phyloP scores from a whole-genome alignment of 1,140 invertebrate species.

The Phenacoccus solenopsis region DNA sequence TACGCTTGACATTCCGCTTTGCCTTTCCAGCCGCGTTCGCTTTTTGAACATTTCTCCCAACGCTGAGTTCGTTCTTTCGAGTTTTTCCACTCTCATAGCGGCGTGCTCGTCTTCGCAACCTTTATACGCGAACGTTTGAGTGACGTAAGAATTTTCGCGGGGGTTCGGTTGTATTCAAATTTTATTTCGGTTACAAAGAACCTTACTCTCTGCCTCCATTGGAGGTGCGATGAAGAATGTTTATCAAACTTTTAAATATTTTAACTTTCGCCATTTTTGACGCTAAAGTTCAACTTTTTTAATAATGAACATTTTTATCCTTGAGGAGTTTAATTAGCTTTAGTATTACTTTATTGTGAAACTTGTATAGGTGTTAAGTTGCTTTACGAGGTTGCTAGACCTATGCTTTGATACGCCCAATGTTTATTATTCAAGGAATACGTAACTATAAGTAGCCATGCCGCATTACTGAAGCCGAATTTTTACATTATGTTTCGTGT shows the following conservation, averaged over 20 bases:
- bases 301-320: background rate
- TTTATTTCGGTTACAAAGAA: background rate
- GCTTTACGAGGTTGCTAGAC: no score
- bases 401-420: no score
- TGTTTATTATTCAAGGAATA: background rate
- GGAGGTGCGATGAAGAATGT: background rate
- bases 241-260: background rate
- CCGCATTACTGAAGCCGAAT: no score
- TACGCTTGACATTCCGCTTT: background rate
- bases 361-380: no score
- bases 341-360: no score
- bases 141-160: conserved; percentile 1
- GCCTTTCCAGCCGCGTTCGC: background rate
- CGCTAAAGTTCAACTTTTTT: background rate
- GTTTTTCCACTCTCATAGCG: background rate
- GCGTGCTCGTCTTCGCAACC: background rate
- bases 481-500: no score
- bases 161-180: no score
- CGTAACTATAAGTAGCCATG: background rate
- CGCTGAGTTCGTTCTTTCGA: no score
- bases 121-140: background rate
- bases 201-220: no score
- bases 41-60: background rate
- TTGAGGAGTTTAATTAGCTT: no score
- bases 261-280: background rate